Conservation (phyloP, 2,888 invertebrate species). For the Tipula vernalis region DNA sequence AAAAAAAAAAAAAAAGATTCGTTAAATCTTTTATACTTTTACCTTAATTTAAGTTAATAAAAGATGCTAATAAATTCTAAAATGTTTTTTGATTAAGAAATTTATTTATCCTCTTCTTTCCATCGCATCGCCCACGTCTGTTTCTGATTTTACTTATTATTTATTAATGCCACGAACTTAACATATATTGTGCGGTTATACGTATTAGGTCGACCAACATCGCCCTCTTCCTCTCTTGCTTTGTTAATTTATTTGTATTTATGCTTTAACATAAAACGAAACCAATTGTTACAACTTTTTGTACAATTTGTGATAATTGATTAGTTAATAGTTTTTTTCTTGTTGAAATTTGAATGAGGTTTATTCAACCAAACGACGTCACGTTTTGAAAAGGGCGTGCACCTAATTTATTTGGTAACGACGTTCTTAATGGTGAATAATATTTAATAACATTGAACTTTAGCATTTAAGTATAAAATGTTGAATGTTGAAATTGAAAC, state of each 20-base stretch:
- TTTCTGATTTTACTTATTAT: not conserved
- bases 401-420: not conserved
- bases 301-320: not conserved
- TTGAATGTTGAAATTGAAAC: no score
- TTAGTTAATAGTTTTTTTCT: not conserved
- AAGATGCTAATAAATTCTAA: not conserved
- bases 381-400: not conserved
- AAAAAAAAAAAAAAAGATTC: not conserved
- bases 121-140: not conserved
- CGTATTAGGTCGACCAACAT: not conserved
- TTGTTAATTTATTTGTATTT: not conserved
- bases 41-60: not conserved
- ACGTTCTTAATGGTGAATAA: not conserved
- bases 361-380: not conserved
- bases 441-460: not conserved
- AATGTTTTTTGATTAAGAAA: slow-evolving; percentile 4
- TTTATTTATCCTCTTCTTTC: not conserved
- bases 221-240: not conserved
- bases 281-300: not conserved
- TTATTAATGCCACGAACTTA: not conserved
- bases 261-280: not conserved
- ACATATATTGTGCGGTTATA: not conserved
- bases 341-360: not conserved
- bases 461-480: not conserved
- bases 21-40: not conserved